These are phyloP conservation scores for Machimus rusticus DNA, from an alignment of 2,888 invertebrate species.

Conservation along the genomic window DNA sequence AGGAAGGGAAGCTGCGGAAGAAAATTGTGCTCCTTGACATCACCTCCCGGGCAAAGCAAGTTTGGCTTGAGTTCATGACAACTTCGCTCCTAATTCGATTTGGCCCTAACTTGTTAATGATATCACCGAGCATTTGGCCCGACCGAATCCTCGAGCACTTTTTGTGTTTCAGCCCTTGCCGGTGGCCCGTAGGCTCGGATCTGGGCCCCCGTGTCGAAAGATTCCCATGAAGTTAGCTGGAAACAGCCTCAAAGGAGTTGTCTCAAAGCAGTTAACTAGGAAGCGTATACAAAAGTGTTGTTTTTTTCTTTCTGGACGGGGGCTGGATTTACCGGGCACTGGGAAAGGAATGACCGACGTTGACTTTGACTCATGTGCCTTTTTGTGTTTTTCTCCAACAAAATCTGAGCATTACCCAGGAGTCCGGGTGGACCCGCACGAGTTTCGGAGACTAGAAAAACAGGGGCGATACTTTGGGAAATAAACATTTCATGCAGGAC, in stretches of 20 bases:
- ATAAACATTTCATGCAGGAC: constrained; percentile 7
- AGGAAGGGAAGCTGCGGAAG: not conserved
- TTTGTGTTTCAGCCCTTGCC: not conserved
- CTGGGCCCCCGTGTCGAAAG: not conserved
- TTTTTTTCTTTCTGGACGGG: not conserved
- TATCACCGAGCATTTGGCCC: constrained; percentile 1
- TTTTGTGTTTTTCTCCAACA: not conserved
- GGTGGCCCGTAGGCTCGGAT: not conserved
- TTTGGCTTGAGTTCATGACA: constrained; percentile 24
- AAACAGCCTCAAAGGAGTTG: not conserved
- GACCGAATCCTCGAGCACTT: not conserved
- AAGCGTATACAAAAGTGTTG: constrained; percentile 7
- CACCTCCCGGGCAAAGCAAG: not conserved
- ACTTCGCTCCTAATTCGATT: constrained; percentile 33
- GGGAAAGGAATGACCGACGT: constrained; percentile 6
- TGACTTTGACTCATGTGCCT: constrained; percentile 35
- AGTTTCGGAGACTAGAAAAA: not conserved
- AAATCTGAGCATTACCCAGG: constrained; percentile 2
- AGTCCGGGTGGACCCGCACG: not conserved
- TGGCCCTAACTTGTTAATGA: constrained; percentile 38
- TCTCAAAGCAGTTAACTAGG: constrained; percentile 2
- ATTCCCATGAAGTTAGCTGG: not conserved
- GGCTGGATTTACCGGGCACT: not conserved
- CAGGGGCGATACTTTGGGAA: not conserved
- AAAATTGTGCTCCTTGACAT: not conserved